Conservation (phyloP, 2,888 invertebrate species). For the Epistrophella euchroma region DNA sequence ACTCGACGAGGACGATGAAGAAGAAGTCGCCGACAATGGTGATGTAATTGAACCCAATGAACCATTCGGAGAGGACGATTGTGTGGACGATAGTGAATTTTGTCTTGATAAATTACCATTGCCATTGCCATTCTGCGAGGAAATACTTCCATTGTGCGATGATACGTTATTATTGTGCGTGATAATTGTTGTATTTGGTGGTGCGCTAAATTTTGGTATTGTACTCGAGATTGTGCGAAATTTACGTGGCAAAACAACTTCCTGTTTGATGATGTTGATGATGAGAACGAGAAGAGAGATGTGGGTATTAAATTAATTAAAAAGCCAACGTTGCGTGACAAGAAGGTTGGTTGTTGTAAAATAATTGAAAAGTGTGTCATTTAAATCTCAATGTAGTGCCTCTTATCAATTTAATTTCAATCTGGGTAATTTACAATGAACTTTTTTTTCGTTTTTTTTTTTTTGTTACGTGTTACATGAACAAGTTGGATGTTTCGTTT, state of each 20-base stretch:
- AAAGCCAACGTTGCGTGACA: slow-evolving; percentile 58
- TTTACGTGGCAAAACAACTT: slow-evolving; percentile 91
- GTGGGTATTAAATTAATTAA: slow-evolving; percentile 53
- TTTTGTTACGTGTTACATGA: slow-evolving; percentile 41
- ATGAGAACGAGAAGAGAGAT: neutral
- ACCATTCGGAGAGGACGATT: slow-evolving; percentile 79
- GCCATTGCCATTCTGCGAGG: slow-evolving; percentile 60
- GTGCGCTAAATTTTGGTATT: slow-evolving; percentile 82
- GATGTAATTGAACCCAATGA: slow-evolving; percentile 80
- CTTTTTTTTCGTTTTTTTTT: neutral
- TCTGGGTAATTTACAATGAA: slow-evolving; percentile 32
- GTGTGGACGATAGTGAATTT: slow-evolving; percentile 80
- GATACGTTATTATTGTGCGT: slow-evolving; percentile 78
- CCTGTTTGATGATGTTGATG: slow-evolving; percentile 84
- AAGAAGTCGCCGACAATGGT: slow-evolving; percentile 61
- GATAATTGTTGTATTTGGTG: slow-evolving; percentile 81
- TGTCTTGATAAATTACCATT: slow-evolving; percentile 80
- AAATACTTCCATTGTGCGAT: slow-evolving; percentile 66
- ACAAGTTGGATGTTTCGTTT: neutral
- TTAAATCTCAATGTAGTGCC: slow-evolving; percentile 13
- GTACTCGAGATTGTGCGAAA: slow-evolving; percentile 90
- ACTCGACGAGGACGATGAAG: slow-evolving; percentile 78
- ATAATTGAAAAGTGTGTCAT: slow-evolving; percentile 53
- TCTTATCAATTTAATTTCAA: slow-evolving; percentile 26
- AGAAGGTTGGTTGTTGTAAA: slow-evolving; percentile 20